A percentile compares a stretch with the other conserved stretches of the same genome.
Evolutionary conservation across 2,113 vertebrate genomes (phyloP).

Genomic region (Amazona guildingii): DNA sequence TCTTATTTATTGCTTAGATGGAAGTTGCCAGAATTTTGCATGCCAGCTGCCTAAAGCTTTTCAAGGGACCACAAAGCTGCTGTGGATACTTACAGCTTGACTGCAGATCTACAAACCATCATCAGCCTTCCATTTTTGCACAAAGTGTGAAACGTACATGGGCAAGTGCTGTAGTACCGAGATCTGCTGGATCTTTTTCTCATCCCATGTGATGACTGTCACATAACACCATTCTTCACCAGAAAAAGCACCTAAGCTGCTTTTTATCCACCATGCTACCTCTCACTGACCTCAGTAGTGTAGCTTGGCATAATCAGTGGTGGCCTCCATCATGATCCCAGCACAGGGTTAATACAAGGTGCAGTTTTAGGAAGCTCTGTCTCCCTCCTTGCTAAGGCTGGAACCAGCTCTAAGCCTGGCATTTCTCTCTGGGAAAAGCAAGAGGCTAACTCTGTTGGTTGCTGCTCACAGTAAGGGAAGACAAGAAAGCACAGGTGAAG

Average conservation of each 20-base stretch:
- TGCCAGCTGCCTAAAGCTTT: not conserved
- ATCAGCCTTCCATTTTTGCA: not conserved
- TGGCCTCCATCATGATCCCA: not conserved
- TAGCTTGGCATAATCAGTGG: rapidly evolving
- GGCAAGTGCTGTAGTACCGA: not conserved
- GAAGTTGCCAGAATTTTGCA: not conserved
- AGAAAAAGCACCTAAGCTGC: not conserved
- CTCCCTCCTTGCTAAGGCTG: not conserved
- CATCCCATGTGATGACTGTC: not conserved
- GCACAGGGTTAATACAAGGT: rapidly evolving
- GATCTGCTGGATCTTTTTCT: not conserved
- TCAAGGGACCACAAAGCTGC: not conserved
- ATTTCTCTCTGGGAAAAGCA: not conserved
- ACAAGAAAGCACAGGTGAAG: not conserved
- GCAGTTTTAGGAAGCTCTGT: not conserved
- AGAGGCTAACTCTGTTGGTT: too few species aligned
- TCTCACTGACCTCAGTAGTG: not conserved
- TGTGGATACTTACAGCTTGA: not conserved
- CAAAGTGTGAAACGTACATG: rapidly evolving
- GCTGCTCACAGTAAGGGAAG: not conserved
- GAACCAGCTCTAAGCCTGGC: too few species aligned
- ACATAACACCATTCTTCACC: not conserved
- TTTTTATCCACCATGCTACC: not conserved
- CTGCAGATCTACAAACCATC: rapidly evolving
- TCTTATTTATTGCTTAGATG: not conserved